A percentile compares a stretch with the other conserved stretches of the same genome.
phyloP scores from a whole-genome alignment of 2,797 vertebrate species.

The Sparus aurata region DNA sequence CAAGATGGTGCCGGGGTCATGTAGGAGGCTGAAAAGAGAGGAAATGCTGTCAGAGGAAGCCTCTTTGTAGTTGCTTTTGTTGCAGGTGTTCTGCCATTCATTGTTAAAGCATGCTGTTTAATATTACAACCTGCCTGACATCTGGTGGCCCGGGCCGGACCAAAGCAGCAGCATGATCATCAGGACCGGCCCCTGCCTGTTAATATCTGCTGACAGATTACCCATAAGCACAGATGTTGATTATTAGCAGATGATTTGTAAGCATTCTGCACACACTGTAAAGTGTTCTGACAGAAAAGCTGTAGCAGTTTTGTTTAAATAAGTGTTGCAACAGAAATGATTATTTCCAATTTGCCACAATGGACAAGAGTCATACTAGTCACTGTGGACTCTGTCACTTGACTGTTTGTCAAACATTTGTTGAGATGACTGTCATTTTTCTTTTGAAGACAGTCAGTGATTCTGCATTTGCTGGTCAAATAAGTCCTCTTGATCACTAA shows the following conservation, averaged over 20 bases:
- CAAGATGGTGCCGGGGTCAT: slow-evolving; percentile 82
- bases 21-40: slow-evolving; percentile 78
- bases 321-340: not conserved
- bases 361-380: too few species aligned
- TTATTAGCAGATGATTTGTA: slow-evolving; percentile 11
- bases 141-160: slow-evolving; percentile 79
- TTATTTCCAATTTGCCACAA: too few species aligned
- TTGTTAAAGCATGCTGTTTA: slow-evolving; percentile 83
- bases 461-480: too few species aligned
- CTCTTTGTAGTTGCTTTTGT: slow-evolving; percentile 89
- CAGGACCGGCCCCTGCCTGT: slow-evolving; percentile 17
- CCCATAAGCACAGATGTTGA: slow-evolving; percentile 52
- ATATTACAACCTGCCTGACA: slow-evolving; percentile 84
- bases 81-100: slow-evolving; percentile 91
- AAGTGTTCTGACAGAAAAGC: not conserved
- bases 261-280: not conserved
- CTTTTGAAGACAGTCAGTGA: too few species aligned
- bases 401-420: too few species aligned
- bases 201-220: slow-evolving; percentile 60
- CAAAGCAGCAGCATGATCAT: slow-evolving; percentile 50
- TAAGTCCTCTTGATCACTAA: too few species aligned
- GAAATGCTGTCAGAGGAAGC: slow-evolving; percentile 85
- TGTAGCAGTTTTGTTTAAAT: not conserved
- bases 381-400: too few species aligned
- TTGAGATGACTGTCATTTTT: too few species aligned